Base-by-base conservation (phyloP, 2,113 vertebrate species). In the Platanista minor region DNA sequence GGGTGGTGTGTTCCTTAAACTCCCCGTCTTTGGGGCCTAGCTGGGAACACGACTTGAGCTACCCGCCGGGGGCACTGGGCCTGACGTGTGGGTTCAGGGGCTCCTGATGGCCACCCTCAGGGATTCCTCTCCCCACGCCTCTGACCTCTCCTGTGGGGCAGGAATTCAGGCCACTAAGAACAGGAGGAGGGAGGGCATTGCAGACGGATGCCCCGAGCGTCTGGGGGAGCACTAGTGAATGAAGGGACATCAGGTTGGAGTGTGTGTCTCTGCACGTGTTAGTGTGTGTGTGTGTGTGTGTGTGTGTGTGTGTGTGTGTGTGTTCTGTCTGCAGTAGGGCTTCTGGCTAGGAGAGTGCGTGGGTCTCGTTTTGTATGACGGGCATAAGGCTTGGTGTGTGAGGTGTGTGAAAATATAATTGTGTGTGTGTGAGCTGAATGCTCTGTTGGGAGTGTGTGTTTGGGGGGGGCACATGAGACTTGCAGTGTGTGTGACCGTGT, bases 41-140 rank as follows among this genome's bases (percentile, higher is more conserved):
- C 46, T 52, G 31, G 46, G 46, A 77, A 52, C 31, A 52, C 49
- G 46, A n/a, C 43, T 31, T 12, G 74, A 52, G 46, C 43, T 52
- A 33, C 46, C 74, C 0, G 0, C 46, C 12, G 10, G 0, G 0
- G 29, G 29, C 33, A 29, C 20, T 52, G 31, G 74, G 74, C 43
- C 31, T 77, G 31, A 52, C 21, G 11, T 77, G 17, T 77, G 74
- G 74, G 31, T 77, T 77, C 11, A 61, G 31, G 46, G 31, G 46
- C 9, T 77, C 74, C 74, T 77, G 17, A 31, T 52, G 74, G 18
- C 74, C 74, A 12, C 43, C 9, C 29, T 77, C 49, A 31, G 31
- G 10, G 29, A 21, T 52, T 77, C 15, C 43, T 52, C 9, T 52
- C 74, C 74, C 29, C 46, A 77, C 20, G 18, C 46, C 46, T 17